Base-by-base conservation (phyloP, 2,888 invertebrate genomes). In the Ormia ochracea region DNA sequence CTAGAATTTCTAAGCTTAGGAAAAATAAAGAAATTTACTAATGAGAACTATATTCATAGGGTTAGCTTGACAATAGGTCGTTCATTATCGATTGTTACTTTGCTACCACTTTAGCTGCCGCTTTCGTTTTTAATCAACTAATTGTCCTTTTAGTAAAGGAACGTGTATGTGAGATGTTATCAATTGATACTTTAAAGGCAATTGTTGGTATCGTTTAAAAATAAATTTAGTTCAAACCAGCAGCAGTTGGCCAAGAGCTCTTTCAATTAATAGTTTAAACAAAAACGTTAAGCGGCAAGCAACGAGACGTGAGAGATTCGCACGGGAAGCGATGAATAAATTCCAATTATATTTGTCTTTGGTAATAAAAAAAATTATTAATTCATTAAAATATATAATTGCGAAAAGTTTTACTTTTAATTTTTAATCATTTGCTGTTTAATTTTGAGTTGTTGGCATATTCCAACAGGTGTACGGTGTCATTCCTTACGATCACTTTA, bases 381-480 rank as follows among this genome's bases (percentile, higher is more conserved):
- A n/a, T n/a, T n/a, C n/a, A n/a, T n/a, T n/a, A n/a, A n/a, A n/a
- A n/a, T n/a, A n/a, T n/a, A n/a, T n/a, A n/a, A n/a, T n/a, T n/a
- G n/a, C n/a, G n/a, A n/a, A n/a, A n/a, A n/a, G n/a, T n/a, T n/a
- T n/a, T 52, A 31, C 4, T 14, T 4, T 10, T 21, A 21, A 21
- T n/a, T 19, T 12, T 36, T 7, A 3, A 7, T 2, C 7, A n/a
- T n/a, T n/a, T n/a, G n/a, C 14, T 23, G 1, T 3, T 1, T 21
- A 7, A n/a, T 56, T 36, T 56, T 50, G 23, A n/a, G 1, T 19
- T 21, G n/a, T 59, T 82, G 70, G 1, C 59, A 89, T 88, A 76
- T 82, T 36, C n/a, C n/a, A n/a, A n/a, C n/a, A n/a, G n/a, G n/a
- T n/a, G n/a, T 84, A 85, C 52, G 89, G 89, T 1, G 82, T 89